Evolutionary conservation across 30 jellyfish, hydroid and myxozoan species (phyloP).

Genomic region (Pelagia noctiluca): DNA sequence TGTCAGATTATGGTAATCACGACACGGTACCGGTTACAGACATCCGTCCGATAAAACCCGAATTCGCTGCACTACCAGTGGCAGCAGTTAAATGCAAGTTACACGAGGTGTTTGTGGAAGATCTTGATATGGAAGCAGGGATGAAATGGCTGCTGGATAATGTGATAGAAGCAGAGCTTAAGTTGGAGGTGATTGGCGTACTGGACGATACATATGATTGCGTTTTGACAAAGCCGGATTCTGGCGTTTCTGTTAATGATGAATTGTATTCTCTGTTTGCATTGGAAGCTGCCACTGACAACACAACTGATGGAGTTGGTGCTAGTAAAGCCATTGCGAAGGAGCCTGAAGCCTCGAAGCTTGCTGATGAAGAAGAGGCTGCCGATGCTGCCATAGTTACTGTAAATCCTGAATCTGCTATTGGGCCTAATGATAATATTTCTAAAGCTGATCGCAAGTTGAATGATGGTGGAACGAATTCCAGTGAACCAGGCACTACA

Average conservation of each 20-base stretch:
- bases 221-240: slow-evolving; percentile 34
- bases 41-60: slow-evolving; percentile 49
- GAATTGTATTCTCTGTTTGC: slow-evolving; percentile 67
- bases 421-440: not conserved
- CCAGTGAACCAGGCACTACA: no score
- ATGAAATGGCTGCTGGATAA: slow-evolving; percentile 58
- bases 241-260: slow-evolving; percentile 65
- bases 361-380: not conserved
- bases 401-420: not conserved
- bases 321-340: slow-evolving; percentile 1
- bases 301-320: not conserved
- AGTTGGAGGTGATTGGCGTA: slow-evolving; percentile 49
- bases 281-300: slow-evolving; percentile 22
- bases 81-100: slow-evolving; percentile 53
- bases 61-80: slow-evolving; percentile 49
- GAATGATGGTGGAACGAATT: not conserved
- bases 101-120: slow-evolving; percentile 71
- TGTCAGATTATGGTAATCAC: slow-evolving; percentile 68
- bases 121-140: slow-evolving; percentile 45
- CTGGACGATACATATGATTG: slow-evolving; percentile 37
- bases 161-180: slow-evolving; percentile 55
- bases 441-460: not conserved
- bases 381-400: not conserved
- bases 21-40: slow-evolving; percentile 35
- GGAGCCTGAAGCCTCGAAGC: no score